Percentiles rank a stretch among this genome's conserved stretches.
These are phyloP conservation scores for Trypoxylon attenuatum DNA, from an alignment of 2,888 invertebrate genomes.

Conservation along the genomic window DNA sequence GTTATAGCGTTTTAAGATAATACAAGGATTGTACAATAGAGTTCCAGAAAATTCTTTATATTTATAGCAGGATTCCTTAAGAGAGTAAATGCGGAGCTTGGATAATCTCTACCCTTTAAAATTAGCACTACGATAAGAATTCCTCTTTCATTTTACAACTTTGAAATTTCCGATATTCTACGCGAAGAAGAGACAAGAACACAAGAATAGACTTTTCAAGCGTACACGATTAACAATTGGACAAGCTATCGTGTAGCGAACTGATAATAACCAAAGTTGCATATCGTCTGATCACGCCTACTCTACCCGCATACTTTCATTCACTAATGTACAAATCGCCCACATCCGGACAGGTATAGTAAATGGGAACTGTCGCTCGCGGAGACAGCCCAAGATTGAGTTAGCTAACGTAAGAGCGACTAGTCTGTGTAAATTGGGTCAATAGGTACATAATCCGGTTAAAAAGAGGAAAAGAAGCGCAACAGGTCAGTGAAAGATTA, in stretches of 20 bases:
- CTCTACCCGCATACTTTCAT: slow-evolving; percentile 7
- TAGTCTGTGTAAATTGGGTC: no score
- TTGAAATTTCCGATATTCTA: slow-evolving; percentile 7
- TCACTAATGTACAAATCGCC: background rate
- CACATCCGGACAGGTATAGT: background rate
- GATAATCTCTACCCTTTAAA: slow-evolving; percentile 35
- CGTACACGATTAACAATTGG: background rate
- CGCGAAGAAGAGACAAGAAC: background rate
- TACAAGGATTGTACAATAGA: slow-evolving; percentile 49
- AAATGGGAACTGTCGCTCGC: background rate
- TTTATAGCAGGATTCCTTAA: slow-evolving; percentile 44
- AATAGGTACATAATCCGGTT: no score
- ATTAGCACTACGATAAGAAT: slow-evolving; percentile 20
- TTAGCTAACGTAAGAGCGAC: no score
- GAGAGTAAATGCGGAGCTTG: slow-evolving; percentile 49
- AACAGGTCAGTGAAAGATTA: no score
- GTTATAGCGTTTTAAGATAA: slow-evolving; percentile 47
- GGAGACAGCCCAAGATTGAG: background rate
- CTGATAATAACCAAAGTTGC: slow-evolving; percentile 28
- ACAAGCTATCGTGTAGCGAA: background rate
- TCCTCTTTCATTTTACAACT: slow-evolving; percentile 16
- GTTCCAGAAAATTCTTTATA: slow-evolving; percentile 48
- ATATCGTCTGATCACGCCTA: slow-evolving; percentile 28
- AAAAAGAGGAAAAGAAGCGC: no score
- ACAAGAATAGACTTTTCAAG: background rate